A percentile compares a stretch with the other conserved stretches of the same genome.
These are phyloP conservation scores for Ophiodon elongatus DNA, from an alignment of 2,113 vertebrate species.

Conservation along the genomic window DNA sequence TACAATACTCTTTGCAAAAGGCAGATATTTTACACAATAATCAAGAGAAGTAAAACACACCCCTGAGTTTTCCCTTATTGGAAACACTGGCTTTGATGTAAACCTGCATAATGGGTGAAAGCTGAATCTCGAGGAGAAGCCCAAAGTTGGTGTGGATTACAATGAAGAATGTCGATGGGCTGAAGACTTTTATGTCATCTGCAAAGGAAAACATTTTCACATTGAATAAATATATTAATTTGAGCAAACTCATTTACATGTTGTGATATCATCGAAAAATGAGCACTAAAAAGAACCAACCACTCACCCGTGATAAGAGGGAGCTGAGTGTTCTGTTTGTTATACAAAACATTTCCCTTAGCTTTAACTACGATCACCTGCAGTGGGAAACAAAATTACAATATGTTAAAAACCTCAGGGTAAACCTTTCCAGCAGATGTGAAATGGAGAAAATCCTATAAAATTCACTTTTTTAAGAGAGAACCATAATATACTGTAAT, in stretches of 20 bases:
- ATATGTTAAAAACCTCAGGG: background rate
- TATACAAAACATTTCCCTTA: slow-evolving; percentile 83
- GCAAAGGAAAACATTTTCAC: slow-evolving; percentile 9
- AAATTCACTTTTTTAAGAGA: background rate
- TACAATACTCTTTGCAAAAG: background rate
- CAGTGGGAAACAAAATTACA: background rate
- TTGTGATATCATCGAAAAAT: background rate
- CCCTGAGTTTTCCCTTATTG: slow-evolving; percentile 84
- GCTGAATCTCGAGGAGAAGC: slow-evolving; percentile 86
- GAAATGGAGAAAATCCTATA: background rate
- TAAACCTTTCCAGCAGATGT: background rate
- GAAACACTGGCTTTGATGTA: slow-evolving; percentile 81
- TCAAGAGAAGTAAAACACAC: slow-evolving; percentile 72
- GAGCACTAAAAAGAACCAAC: background rate
- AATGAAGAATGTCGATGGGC: slow-evolving; percentile 89
- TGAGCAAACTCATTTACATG: background rate
- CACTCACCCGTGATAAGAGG: slow-evolving; percentile 86
- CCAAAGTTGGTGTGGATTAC: slow-evolving; percentile 84
- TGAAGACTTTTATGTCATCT: slow-evolving; percentile 88
- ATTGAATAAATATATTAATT: background rate
- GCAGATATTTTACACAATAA: background rate
- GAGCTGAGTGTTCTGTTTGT: slow-evolving; percentile 81
- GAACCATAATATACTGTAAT: slow-evolving; percentile 20
- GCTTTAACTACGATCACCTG: slow-evolving; percentile 85
- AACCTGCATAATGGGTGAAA: slow-evolving; percentile 89